These are phyloP conservation scores for Bovichtus variegatus DNA, from an alignment of 2,797 vertebrate species.

Conservation along the genomic window DNA sequence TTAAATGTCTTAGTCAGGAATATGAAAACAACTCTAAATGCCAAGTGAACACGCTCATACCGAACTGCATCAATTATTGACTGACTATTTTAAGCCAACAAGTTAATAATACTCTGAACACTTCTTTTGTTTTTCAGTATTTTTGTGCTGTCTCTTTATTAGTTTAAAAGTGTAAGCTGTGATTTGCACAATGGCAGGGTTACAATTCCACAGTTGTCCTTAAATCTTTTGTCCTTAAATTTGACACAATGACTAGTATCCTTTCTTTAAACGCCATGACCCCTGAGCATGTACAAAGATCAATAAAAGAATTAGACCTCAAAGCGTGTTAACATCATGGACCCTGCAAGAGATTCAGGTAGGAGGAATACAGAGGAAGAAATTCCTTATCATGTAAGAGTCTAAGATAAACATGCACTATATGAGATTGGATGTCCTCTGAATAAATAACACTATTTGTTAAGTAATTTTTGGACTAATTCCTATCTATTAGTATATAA, in stretches of 20 bases:
- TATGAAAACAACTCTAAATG: not conserved
- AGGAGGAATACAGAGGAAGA: not conserved
- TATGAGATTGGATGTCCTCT: not conserved
- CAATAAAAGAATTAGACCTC: slow-evolving; percentile 7
- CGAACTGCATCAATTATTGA: not conserved
- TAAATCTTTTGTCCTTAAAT: too few relatives aligned
- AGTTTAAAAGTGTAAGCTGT: not conserved
- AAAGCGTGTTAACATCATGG: not conserved
- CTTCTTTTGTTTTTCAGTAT: not conserved
- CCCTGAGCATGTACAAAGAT: not conserved
- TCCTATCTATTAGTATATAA: too few relatives aligned
- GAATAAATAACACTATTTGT: not conserved
- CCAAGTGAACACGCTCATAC: not conserved
- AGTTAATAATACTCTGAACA: not conserved
- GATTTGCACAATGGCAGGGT: not conserved
- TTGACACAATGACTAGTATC: not conserved
- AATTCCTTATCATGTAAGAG: not conserved
- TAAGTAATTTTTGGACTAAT: too few relatives aligned
- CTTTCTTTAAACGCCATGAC: not conserved
- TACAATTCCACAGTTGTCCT: not conserved
- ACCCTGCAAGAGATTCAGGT: not conserved
- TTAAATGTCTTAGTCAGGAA: not conserved
- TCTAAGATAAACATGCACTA: not conserved
- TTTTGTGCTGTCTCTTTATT: not conserved
- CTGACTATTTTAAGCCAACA: not conserved